These are phyloP conservation scores for Lasioglossum marginatum DNA, from an alignment of 2,888 invertebrate genomes.

Conservation along the genomic window DNA sequence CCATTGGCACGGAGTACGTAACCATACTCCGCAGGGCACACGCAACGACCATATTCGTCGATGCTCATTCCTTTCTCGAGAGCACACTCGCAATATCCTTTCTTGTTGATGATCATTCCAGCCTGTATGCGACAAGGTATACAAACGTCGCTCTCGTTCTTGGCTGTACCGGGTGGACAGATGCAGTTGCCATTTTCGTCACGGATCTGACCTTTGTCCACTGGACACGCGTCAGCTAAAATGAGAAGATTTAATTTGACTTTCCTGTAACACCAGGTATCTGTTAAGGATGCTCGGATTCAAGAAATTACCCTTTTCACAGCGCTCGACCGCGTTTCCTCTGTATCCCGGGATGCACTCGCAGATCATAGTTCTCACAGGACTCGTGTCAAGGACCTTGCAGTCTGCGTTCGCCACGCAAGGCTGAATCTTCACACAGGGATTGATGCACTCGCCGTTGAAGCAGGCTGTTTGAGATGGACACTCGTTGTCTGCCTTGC, in stretches of 20 bases:
- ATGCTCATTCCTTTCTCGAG: constrained; percentile 91
- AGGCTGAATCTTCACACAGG: constrained; percentile 91
- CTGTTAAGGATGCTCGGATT: background rate
- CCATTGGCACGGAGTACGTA: constrained; percentile 88
- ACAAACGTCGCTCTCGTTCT: constrained; percentile 92
- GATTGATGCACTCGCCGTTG: constrained; percentile 92
- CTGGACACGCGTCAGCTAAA: constrained; percentile 87
- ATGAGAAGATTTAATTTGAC: background rate
- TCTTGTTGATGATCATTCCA: constrained; percentile 91
- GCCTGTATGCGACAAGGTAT: constrained; percentile 89
- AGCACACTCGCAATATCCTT: constrained; percentile 93
- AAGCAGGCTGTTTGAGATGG: constrained; percentile 94
- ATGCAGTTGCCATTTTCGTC: constrained; percentile 89
- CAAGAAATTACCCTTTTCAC: constrained; percentile 90
- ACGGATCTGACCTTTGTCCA: constrained; percentile 89
- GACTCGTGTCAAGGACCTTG: constrained; percentile 91
- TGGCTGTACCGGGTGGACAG: constrained; percentile 91
- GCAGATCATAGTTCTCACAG: constrained; percentile 95
- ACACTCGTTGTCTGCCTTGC: constrained; percentile 92
- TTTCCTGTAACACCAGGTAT: background rate
- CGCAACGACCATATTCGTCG: constrained; percentile 91
- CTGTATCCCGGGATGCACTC: constrained; percentile 94
- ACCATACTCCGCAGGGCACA: constrained; percentile 89
- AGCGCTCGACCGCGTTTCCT: constrained; percentile 94
- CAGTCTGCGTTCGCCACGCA: constrained; percentile 93